Conservation (phyloP, 1,140 invertebrate genomes). For the Hydropsyche tenuis region DNA sequence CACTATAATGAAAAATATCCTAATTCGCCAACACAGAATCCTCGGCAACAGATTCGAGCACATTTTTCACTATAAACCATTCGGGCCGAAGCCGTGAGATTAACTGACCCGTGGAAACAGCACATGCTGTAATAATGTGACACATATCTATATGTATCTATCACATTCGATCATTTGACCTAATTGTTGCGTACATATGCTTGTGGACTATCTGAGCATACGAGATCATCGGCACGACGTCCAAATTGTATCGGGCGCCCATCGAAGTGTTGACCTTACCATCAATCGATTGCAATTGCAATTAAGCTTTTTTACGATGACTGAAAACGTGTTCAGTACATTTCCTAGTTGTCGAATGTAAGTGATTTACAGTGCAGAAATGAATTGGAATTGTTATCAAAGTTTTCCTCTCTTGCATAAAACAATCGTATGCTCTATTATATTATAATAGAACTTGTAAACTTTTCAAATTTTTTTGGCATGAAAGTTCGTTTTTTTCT, state of each 20-base stretch:
- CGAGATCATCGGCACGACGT: neutral
- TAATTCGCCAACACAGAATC: neutral
- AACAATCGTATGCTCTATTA: no score
- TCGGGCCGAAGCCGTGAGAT: neutral
- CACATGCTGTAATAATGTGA: neutral
- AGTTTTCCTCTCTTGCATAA: no score
- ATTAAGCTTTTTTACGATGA: no score
- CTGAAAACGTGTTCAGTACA: no score
- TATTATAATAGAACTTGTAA: no score
- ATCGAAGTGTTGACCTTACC: no score
- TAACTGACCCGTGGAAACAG: conserved; percentile 5
- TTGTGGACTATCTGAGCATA: neutral
- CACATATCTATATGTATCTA: neutral
- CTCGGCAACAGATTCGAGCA: neutral
- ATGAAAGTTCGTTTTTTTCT: no score
- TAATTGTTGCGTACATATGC: conserved; percentile 1
- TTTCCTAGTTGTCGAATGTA: no score
- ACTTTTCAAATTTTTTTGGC: no score
- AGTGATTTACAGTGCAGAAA: no score
- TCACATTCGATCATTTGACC: conserved; percentile 29
- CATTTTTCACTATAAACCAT: neutral
- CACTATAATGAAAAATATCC: conserved; percentile 2
- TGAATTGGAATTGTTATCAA: no score
- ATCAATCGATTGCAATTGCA: conserved; percentile 5
- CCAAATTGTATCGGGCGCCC: conserved; percentile 8